Evolutionary conservation across 1,140 invertebrate genomes (phyloP).

Genomic region (Streblospio benedicti): DNA sequence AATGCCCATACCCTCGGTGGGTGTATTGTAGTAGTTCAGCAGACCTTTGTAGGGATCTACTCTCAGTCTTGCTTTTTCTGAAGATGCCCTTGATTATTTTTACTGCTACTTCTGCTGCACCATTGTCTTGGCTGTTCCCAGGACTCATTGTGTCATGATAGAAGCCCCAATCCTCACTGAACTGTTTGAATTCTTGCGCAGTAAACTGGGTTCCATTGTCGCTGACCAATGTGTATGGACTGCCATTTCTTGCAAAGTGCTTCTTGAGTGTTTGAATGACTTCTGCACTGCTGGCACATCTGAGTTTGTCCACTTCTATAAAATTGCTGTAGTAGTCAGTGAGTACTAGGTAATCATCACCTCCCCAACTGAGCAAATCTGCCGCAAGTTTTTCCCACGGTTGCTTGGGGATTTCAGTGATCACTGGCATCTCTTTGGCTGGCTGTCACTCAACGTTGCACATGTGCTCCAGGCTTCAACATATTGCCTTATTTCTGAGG

Average conservation of each 20-base stretch:
- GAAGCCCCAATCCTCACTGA: slow-evolving; percentile 21
- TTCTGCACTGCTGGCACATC: background rate
- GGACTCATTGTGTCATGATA: no score
- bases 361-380: background rate
- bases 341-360: background rate
- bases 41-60: no score
- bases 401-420: background rate
- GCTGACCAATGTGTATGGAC: slow-evolving; percentile 17
- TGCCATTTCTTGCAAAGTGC: slow-evolving; percentile 24
- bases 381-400: slow-evolving; percentile 3
- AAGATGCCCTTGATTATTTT: no score
- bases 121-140: no score
- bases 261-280: slow-evolving; percentile 4
- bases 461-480: slow-evolving; percentile 5
- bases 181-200: slow-evolving; percentile 20
- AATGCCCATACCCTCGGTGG: no score
- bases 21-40: no score
- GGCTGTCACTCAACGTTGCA: background rate
- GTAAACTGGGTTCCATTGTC: slow-evolving; percentile 28
- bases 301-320: slow-evolving; percentile 2
- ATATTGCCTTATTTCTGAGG: background rate
- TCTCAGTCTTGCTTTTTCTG: no score
- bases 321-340: slow-evolving; percentile 5
- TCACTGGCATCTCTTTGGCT: slow-evolving; percentile 1
- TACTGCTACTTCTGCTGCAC: no score